Evolutionary conservation across 2,797 vertebrate species (phyloP).

Genomic region (Cebuella pygmaea): DNA sequence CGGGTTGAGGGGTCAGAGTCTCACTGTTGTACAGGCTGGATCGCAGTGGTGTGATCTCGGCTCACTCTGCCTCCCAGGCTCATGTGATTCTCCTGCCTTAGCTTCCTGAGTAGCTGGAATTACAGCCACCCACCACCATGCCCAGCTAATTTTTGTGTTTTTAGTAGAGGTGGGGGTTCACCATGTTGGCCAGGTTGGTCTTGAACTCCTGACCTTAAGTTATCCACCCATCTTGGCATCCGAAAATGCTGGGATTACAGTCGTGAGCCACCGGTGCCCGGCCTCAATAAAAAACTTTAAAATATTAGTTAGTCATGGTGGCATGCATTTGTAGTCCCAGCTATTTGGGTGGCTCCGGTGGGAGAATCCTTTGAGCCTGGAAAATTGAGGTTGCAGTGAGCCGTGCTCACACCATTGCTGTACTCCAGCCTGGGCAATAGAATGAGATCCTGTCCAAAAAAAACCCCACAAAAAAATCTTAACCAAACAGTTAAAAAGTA

Average conservation of each 20-base stretch:
- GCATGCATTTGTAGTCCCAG: background rate
- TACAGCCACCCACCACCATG: background rate
- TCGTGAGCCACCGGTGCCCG: rapidly evolving
- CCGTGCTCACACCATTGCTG: background rate
- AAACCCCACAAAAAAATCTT: background rate
- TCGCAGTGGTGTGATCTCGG: background rate
- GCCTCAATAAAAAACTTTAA: background rate
- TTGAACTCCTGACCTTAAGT: background rate
- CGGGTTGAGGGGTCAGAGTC: background rate
- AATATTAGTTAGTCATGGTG: background rate
- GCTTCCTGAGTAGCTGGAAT: background rate
- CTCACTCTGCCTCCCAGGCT: background rate
- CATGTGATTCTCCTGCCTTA: background rate
- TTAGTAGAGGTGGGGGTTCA: background rate
- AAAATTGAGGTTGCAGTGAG: background rate
- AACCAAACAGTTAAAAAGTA: too few relatives aligned
- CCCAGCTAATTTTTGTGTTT: background rate
- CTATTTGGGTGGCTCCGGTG: background rate
- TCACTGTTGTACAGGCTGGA: background rate
- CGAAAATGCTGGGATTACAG: background rate
- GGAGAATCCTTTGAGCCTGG: background rate
- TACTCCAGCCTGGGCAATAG: background rate
- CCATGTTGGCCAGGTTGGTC: background rate
- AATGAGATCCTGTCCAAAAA: background rate
- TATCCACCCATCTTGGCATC: background rate